phyloP scores from a whole-genome alignment of 2,113 vertebrate species.

The Morone chrysops region DNA sequence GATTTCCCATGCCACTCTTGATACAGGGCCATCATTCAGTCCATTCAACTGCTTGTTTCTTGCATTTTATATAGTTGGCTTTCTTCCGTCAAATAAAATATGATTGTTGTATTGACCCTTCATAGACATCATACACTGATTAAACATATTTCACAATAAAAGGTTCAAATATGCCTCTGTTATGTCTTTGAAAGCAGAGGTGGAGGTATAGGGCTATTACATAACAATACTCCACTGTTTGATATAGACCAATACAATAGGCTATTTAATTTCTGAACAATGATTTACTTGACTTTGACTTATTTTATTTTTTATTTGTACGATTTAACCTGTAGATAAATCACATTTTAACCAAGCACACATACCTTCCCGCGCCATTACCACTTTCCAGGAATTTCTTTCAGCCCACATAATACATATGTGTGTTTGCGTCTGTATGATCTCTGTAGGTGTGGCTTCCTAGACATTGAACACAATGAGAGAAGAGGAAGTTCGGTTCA shows the following conservation, averaged over 20 bases:
- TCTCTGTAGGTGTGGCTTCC: constrained; percentile 23
- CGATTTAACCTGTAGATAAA: neutral
- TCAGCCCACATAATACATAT: neutral
- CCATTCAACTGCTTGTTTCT: neutral
- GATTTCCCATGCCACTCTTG: constrained; percentile 47
- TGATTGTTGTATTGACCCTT: too few species aligned
- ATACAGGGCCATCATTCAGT: constrained; percentile 41
- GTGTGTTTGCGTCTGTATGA: constrained; percentile 10
- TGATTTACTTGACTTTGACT: too few species aligned
- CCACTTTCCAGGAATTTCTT: constrained; percentile 9
- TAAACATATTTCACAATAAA: neutral
- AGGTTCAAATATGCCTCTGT: neutral
- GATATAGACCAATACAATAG: too few species aligned
- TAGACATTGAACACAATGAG: constrained; percentile 39
- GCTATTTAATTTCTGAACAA: too few species aligned
- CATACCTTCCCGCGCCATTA: too few species aligned
- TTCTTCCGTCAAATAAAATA: too few species aligned
- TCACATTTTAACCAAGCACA: neutral
- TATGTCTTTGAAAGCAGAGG: neutral
- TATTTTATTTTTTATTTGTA: neutral
- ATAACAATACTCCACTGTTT: too few species aligned
- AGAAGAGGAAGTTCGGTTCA: constrained; percentile 12
- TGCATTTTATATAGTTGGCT: neutral
- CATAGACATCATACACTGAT: neutral
- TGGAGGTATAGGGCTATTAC: too few species aligned